Conservation (phyloP, 2,113 vertebrate genomes). For the Antidorcas marsupialis region DNA sequence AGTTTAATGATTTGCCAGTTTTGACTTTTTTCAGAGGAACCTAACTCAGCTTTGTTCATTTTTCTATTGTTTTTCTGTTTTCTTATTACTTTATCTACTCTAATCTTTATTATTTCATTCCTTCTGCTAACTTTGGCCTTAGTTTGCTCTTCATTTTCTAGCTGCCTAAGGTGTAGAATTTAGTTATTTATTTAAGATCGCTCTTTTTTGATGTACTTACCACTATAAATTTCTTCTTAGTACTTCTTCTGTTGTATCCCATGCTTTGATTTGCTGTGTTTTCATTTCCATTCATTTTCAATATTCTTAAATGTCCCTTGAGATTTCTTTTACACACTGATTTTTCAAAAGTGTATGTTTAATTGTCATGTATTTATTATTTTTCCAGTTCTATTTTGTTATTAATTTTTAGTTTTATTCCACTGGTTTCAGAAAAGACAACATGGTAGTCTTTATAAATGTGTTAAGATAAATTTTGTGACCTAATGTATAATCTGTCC, state of each 20-base stretch:
- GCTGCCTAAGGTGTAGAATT: not conserved
- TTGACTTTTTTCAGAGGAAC: not conserved
- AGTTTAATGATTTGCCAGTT: not conserved
- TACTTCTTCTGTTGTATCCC: not conserved
- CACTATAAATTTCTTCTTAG: not conserved
- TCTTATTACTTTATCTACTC: not conserved
- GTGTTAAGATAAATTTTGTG: not conserved
- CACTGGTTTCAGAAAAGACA: not conserved
- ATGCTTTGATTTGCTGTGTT: not conserved
- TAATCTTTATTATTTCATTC: not conserved
- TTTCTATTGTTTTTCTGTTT: not conserved
- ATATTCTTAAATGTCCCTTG: not conserved
- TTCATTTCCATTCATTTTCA: not conserved
- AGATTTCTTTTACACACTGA: not conserved
- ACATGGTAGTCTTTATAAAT: not conserved
- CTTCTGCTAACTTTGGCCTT: not conserved
- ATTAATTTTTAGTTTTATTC: not conserved
- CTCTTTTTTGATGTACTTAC: not conserved
- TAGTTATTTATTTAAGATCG: not conserved
- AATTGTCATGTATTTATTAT: not conserved
- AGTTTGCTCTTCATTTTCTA: not conserved
- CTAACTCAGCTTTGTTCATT: not conserved
- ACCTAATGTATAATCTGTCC: not conserved
- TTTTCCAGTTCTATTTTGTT: not conserved
- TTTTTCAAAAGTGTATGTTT: not conserved